These are phyloP conservation scores for Rhabditoides inermis DNA, from an alignment of 2,888 invertebrate species.

Conservation along the genomic window DNA sequence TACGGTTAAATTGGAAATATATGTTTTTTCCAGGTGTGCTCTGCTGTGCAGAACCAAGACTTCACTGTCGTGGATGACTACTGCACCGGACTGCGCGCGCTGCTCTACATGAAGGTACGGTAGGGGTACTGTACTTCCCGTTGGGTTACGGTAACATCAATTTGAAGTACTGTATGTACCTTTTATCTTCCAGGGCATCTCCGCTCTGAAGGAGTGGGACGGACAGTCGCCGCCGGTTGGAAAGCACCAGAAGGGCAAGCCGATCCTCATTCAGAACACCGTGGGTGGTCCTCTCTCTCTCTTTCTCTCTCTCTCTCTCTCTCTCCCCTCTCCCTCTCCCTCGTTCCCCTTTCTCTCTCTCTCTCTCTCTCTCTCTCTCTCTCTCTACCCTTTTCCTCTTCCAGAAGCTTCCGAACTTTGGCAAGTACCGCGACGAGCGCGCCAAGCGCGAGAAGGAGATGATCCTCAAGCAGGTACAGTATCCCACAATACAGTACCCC, in stretches of 20 bases:
- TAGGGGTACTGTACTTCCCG: too few relatives aligned
- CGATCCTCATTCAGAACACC: slow-evolving; percentile 59
- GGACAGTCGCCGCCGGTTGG: slow-evolving; percentile 85
- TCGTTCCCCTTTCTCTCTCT: neutral
- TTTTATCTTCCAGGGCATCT: slow-evolving; percentile 70
- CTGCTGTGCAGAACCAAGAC: slow-evolving; percentile 95
- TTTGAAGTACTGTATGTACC: too few relatives aligned
- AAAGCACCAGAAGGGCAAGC: slow-evolving; percentile 87
- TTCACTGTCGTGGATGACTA: slow-evolving; percentile 94
- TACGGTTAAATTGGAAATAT: neutral
- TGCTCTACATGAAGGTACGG: slow-evolving; percentile 55
- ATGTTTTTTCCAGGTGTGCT: slow-evolving; percentile 67
- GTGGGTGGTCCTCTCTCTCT: slow-evolving; percentile 4
- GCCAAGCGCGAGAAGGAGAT: slow-evolving; percentile 62
- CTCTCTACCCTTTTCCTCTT: neutral
- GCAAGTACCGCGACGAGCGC: slow-evolving; percentile 70
- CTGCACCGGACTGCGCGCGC: slow-evolving; percentile 59
- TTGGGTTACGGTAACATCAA: too few relatives aligned
- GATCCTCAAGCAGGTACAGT: slow-evolving; percentile 45
- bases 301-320: neutral
- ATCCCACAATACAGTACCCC: too few relatives aligned
- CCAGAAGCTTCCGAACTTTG: slow-evolving; percentile 72
- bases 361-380: neutral
- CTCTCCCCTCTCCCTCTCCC: neutral
- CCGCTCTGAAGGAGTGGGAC: slow-evolving; percentile 68